Conservation (phyloP, 1,140 invertebrate species). For the Hermatobates lingyangjiaoensis region DNA sequence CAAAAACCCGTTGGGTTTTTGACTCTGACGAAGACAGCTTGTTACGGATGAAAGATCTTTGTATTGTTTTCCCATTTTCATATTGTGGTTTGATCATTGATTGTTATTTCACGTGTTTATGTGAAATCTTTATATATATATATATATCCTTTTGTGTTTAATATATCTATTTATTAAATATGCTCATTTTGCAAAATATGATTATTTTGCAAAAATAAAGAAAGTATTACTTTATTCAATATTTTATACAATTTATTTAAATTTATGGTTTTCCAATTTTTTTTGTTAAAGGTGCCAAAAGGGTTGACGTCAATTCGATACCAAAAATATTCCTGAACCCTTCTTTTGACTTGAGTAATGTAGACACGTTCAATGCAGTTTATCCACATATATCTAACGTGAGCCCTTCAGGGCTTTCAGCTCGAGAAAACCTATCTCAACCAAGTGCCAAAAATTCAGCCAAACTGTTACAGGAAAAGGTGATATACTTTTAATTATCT, state of each 20-base stretch:
- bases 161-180: background rate
- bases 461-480: slow-evolving; percentile 18
- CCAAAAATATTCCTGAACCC: slow-evolving; percentile 75
- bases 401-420: background rate
- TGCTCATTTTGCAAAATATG: background rate
- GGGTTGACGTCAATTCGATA: slow-evolving; percentile 41
- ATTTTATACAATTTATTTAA: background rate
- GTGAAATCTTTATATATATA: background rate
- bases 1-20: too few relatives aligned
- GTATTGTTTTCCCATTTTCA: too few relatives aligned
- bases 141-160: background rate
- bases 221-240: background rate
- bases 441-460: slow-evolving; percentile 13
- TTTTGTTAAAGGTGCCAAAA: background rate
- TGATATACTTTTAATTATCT: too few relatives aligned
- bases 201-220: background rate
- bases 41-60: too few relatives aligned
- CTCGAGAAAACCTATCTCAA: slow-evolving; percentile 3
- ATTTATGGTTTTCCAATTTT: background rate
- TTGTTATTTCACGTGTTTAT: background rate
- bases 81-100: too few relatives aligned
- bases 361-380: slow-evolving; percentile 69
- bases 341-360: slow-evolving; percentile 60
- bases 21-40: too few relatives aligned
- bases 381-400: slow-evolving; percentile 23